These are phyloP conservation scores for Alces alces DNA, from an alignment of 2,113 vertebrate genomes.

Conservation along the genomic window DNA sequence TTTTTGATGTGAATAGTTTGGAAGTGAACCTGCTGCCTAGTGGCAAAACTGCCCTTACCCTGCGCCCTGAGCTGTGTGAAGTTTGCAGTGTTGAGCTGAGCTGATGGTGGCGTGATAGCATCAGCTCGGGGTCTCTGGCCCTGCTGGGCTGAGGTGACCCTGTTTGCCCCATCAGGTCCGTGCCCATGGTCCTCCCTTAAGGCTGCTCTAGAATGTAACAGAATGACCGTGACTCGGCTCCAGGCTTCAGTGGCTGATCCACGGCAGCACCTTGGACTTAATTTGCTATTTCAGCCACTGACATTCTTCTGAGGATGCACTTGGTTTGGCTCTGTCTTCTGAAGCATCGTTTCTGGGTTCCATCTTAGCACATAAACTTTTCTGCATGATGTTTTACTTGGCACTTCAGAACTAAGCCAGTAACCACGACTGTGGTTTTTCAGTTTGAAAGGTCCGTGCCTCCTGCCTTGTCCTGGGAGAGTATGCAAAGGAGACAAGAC, in stretches of 20 bases:
- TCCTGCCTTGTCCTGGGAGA: background rate
- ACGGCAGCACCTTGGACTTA: background rate
- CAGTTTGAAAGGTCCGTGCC: background rate
- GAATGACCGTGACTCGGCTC: background rate
- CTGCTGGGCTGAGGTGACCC: slow-evolving; percentile 8
- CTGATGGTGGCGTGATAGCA: background rate
- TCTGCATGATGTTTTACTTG: slow-evolving; percentile 37
- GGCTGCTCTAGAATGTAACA: background rate
- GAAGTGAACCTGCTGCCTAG: slow-evolving; percentile 61
- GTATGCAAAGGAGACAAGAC: background rate
- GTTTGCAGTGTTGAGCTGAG: slow-evolving; percentile 62
- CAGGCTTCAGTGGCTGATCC: background rate
- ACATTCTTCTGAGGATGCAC: background rate
- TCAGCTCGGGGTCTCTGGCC: background rate
- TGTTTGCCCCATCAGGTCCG: background rate
- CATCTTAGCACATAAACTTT: slow-evolving; percentile 7
- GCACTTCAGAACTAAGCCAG: background rate
- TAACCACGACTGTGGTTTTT: background rate
- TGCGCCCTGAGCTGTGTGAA: slow-evolving; percentile 13
- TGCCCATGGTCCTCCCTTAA: background rate
- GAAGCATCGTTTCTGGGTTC: background rate
- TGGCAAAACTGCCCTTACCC: slow-evolving; percentile 74
- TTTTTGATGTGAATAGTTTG: background rate
- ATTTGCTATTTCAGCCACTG: slow-evolving; percentile 54
- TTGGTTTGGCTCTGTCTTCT: slow-evolving; percentile 21